Conservation (phyloP, 2,888 invertebrate genomes). For the Netelia melanura region DNA sequence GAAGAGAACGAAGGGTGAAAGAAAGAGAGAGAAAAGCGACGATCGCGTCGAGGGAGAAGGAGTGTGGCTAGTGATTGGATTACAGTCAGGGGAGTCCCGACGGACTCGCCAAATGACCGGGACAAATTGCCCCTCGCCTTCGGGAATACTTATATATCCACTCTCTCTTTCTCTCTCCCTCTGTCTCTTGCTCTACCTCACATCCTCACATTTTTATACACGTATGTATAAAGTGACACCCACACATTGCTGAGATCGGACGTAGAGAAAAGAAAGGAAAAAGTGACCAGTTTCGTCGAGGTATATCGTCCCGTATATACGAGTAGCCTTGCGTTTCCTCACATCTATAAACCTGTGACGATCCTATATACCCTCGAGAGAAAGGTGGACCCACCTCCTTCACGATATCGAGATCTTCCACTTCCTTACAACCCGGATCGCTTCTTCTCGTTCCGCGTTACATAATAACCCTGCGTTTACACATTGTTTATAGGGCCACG, state of each 20-base stretch:
- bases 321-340: conserved; percentile 31
- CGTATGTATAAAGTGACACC: conserved; percentile 9
- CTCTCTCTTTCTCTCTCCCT: conserved; percentile 50
- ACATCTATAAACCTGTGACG: conserved; percentile 46
- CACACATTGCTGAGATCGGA: not conserved
- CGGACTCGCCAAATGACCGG: conserved; percentile 85
- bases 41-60: conserved; percentile 73
- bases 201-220: conserved; percentile 20
- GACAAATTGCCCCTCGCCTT: conserved; percentile 85
- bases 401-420: conserved; percentile 57
- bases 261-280: conserved; percentile 3
- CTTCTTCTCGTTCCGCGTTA: conserved; percentile 61
- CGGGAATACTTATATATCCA: conserved; percentile 85
- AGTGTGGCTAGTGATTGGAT: conserved; percentile 85
- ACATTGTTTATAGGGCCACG: conserved; percentile 75
- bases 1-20: conserved; percentile 37
- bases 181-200: conserved; percentile 19
- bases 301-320: conserved; percentile 42
- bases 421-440: conserved; percentile 28
- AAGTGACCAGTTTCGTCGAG: conserved; percentile 51
- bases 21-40: conserved; percentile 57
- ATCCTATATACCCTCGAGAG: conserved; percentile 57
- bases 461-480: conserved; percentile 77
- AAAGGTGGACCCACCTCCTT: conserved; percentile 72
- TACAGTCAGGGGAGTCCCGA: conserved; percentile 84